Base-by-base conservation (phyloP, 2,888 invertebrate species). In the Patella depressa region DNA sequence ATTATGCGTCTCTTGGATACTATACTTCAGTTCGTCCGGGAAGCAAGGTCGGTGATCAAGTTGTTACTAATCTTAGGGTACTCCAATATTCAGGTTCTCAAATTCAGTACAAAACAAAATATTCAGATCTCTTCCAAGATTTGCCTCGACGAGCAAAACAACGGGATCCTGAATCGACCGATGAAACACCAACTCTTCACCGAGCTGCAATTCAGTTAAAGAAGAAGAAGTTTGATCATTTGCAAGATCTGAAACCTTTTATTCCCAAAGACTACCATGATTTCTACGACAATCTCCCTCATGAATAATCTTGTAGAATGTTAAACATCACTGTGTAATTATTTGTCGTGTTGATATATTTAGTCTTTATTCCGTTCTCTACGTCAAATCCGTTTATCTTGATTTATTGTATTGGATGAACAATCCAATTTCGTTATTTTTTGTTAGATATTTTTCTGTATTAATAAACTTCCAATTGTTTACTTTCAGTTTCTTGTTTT, bases 171-270 rank as follows among this genome's bases (percentile, higher is more conserved):
- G 19, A 65, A 19, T 17, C n/a, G 59, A 19, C 59, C n/a, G 59
- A n/a, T n/a, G 59, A 65, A 65, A n/a, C 59, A 65, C 59, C 19
- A 17, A n/a, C 19, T n/a, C 59, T 65, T 12, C 59, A 65, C n/a
- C 9, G 19, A 19, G n/a, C 59, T 65, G 59, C n/a, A 19, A 65
- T 65, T 65, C 72, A 53, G 17, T 53, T 72, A 45, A 72, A 72
- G n/a, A 72, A 53, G 29, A 72, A 53, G 34, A 72, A 72, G 53
- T 72, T 19, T 53, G 72, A 72, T 53, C 72, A 72, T 54, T 54
- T 72, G 72, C 72, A 72, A 54, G 53, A 72, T 12, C 53, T 72
- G 19, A 72, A 72, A 54, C 53, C 53, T 15, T 45, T 72, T 4
- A 72, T 72, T 14, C 72, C 72, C 53, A 54, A 53, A 19, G 72